Conservation (phyloP, 2,888 invertebrate species). For the Orchesella flavescens region DNA sequence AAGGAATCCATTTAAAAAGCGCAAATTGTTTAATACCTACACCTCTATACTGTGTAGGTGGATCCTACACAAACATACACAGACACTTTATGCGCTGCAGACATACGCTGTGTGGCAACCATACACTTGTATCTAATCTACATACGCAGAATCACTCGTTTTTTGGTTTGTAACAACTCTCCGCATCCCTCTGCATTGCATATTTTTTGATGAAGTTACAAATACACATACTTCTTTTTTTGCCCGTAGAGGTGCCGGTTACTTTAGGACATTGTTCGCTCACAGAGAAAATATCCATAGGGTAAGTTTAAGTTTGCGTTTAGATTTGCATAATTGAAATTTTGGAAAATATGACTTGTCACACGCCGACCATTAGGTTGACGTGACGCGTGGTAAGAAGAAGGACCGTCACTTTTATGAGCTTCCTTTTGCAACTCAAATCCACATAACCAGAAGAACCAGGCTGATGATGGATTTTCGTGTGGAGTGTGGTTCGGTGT, state of each 20-base stretch:
- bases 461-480: not conserved
- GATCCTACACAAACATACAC: too few relatives aligned
- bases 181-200: conserved; percentile 9
- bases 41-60: too few relatives aligned
- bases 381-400: not conserved
- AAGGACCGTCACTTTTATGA: conserved; percentile 18
- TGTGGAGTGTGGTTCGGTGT: not conserved
- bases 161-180: not conserved
- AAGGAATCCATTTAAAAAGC: too few relatives aligned
- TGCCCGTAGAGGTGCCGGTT: too few relatives aligned
- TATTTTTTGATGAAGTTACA: not conserved
- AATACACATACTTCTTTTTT: too few relatives aligned
- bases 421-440: conserved; percentile 7
- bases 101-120: too few relatives aligned
- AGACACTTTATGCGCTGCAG: too few relatives aligned
- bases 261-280: too few relatives aligned
- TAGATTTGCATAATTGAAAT: conserved; percentile 31
- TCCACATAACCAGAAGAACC: not conserved
- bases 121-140: too few relatives aligned
- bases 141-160: not conserved
- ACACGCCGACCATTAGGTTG: conserved; percentile 11
- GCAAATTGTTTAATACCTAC: too few relatives aligned
- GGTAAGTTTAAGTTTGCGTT: too few relatives aligned
- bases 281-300: too few relatives aligned
- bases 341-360: conserved; percentile 38